phyloP scores from a whole-genome alignment of 2,888 invertebrate genomes.

The Panzeria rudis region DNA sequence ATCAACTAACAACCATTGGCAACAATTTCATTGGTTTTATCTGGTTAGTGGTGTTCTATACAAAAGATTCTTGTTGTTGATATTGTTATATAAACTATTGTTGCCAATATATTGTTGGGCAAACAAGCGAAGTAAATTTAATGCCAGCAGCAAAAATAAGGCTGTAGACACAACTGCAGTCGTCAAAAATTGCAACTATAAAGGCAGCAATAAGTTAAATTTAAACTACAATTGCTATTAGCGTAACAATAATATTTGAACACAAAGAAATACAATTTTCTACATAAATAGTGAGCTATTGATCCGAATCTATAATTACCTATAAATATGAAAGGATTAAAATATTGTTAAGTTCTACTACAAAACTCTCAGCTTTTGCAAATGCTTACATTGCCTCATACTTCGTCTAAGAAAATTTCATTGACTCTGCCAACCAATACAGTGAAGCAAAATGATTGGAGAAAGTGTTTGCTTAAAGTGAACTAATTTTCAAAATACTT shows the following conservation, averaged over 20 bases:
- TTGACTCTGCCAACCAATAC: not conserved
- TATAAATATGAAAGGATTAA: not conserved
- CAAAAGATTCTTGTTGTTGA: conserved; percentile 45
- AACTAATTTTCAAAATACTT: not conserved
- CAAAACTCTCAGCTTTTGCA: no score
- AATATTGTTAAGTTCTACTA: no score
- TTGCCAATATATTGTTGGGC: conserved; percentile 55
- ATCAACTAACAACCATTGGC: conserved; percentile 57
- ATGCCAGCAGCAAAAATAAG: conserved; percentile 26
- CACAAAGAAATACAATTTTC: no score
- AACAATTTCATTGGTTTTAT: conserved; percentile 64
- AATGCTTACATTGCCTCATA: not conserved
- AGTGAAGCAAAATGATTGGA: not conserved
- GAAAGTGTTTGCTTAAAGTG: not conserved
- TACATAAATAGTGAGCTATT: no score
- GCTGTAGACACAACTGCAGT: conserved; percentile 12
- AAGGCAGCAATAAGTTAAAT: conserved; percentile 14
- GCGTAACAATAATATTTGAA: not conserved
- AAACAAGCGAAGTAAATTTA: conserved; percentile 35
- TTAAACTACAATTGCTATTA: not conserved
- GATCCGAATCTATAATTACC: not conserved
- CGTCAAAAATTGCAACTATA: conserved; percentile 13
- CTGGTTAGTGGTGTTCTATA: conserved; percentile 55
- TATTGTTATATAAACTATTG: conserved; percentile 51
- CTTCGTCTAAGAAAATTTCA: not conserved